Percentiles rank a stretch among this genome's conserved stretches.
phyloP scores from a whole-genome alignment of 2,888 invertebrate genomes.

The Hedychridium roseum region DNA sequence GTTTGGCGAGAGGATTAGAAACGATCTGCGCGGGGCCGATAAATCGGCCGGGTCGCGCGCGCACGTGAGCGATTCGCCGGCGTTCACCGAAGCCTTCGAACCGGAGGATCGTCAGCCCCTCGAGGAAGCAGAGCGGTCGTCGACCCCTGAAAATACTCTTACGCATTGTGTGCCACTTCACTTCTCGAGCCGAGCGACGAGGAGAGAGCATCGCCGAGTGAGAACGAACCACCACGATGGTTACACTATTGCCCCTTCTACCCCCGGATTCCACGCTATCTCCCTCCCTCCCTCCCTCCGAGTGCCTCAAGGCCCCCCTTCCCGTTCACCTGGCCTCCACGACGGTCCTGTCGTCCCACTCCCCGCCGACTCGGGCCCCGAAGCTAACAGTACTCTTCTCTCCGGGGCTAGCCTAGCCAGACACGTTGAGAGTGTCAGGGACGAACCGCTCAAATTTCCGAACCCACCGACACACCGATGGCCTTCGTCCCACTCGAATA shows the following conservation, averaged over 20 bases:
- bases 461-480: no score
- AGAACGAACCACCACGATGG: constrained; percentile 30
- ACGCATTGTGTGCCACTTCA: constrained; percentile 59
- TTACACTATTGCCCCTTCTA: constrained; percentile 38
- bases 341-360: constrained; percentile 9
- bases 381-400: constrained; percentile 42
- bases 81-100: no score
- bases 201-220: constrained; percentile 23
- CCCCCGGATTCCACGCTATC: constrained; percentile 25
- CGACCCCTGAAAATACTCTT: constrained; percentile 61
- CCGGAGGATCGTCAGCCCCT: no score
- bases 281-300: constrained; percentile 5
- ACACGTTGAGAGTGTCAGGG: constrained; percentile 43
- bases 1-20: no score
- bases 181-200: constrained; percentile 35
- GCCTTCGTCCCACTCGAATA: no score
- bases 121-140: constrained; percentile 58
- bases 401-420: constrained; percentile 40
- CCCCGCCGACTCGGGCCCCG: constrained; percentile 17
- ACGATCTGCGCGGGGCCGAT: no score
- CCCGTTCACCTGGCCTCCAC: constrained; percentile 11
- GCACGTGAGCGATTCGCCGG: no score
- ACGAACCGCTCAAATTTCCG: constrained; percentile 34
- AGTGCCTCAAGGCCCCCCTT: constrained; percentile 17
- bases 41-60: no score